These are phyloP conservation scores for Meganola albula DNA, from an alignment of 2,888 invertebrate species.

Conservation along the genomic window DNA sequence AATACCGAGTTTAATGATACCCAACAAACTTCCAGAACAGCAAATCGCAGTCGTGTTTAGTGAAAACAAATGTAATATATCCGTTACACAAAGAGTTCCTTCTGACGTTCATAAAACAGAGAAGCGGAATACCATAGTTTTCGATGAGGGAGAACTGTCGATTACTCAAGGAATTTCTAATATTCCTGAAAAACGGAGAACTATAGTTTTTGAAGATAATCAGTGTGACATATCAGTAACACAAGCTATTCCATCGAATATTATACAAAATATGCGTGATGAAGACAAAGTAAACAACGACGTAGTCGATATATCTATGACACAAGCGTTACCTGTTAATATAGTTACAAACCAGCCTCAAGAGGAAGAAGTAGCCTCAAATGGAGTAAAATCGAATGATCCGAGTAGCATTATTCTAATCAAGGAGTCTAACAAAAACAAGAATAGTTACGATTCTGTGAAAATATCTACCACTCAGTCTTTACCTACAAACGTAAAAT, in stretches of 20 bases:
- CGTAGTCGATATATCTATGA: slow-evolving; percentile 29
- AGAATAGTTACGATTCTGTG: too few species aligned
- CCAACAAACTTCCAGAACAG: neutral
- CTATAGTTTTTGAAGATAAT: slow-evolving; percentile 22
- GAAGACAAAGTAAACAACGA: slow-evolving; percentile 3
- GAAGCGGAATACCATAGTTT: slow-evolving; percentile 7
- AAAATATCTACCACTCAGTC: slow-evolving; percentile 3
- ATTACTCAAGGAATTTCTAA: neutral
- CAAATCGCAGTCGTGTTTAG: too few species aligned
- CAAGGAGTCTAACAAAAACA: too few species aligned
- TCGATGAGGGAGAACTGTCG: neutral
- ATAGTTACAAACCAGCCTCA: slow-evolving; percentile 8
- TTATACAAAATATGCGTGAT: neutral
- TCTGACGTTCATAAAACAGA: neutral
- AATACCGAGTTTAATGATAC: slow-evolving; percentile 13
- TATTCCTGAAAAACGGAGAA: slow-evolving; percentile 12
- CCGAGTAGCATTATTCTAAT: too few species aligned
- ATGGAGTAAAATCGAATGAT: too few species aligned
- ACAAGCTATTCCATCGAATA: neutral
- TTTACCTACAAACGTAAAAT: slow-evolving; percentile 1
- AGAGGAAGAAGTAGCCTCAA: too few species aligned
- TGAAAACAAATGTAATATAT: too few species aligned
- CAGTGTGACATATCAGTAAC: neutral
- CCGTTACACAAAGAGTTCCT: too few species aligned
- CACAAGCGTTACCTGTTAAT: slow-evolving; percentile 23